phyloP scores from a whole-genome alignment of 1,140 invertebrate genomes.

The Phocides pigmalion region DNA sequence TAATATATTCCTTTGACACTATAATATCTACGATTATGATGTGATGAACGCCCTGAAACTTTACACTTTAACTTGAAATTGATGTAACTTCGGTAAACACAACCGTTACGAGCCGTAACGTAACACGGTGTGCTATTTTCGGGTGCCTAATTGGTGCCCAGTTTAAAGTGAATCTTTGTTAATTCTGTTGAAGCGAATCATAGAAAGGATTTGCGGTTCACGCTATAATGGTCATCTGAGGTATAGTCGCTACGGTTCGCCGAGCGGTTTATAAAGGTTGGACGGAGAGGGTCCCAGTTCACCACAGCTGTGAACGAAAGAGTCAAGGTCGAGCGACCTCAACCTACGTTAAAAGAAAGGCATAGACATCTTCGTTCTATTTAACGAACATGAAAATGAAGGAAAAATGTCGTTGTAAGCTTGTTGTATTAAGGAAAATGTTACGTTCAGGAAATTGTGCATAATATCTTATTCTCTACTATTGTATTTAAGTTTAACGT shows the following conservation, averaged over 20 bases:
- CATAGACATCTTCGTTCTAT: too few species aligned
- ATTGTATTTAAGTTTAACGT: too few species aligned
- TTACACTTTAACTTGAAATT: conserved; percentile 22
- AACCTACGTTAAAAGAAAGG: neutral
- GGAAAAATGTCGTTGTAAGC: too few species aligned
- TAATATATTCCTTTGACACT: too few species aligned
- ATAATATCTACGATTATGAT: neutral
- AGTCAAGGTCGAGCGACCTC: conserved; percentile 29
- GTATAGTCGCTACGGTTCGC: conserved; percentile 21
- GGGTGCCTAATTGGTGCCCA: conserved; percentile 47
- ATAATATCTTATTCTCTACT: too few species aligned
- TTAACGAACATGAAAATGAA: too few species aligned
- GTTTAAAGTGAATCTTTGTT: conserved; percentile 13
- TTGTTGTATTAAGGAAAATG: too few species aligned
- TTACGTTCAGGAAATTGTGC: too few species aligned
- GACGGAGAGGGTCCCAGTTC: conserved; percentile 15
- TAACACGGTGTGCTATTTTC: conserved; percentile 59
- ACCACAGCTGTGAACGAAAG: conserved; percentile 27
- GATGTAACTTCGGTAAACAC: conserved; percentile 41
- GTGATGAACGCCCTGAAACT: neutral
- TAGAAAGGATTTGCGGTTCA: conserved; percentile 10
- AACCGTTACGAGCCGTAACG: conserved; percentile 44
- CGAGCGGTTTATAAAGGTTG: conserved; percentile 24
- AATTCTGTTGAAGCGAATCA: conserved; percentile 16
- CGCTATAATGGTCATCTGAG: conserved; percentile 5